A percentile compares a stretch with the other conserved stretches of the same genome.
Conservation (phyloP, 2,888 invertebrate genomes). For the Pristionchus fissidentatus region DNA sequence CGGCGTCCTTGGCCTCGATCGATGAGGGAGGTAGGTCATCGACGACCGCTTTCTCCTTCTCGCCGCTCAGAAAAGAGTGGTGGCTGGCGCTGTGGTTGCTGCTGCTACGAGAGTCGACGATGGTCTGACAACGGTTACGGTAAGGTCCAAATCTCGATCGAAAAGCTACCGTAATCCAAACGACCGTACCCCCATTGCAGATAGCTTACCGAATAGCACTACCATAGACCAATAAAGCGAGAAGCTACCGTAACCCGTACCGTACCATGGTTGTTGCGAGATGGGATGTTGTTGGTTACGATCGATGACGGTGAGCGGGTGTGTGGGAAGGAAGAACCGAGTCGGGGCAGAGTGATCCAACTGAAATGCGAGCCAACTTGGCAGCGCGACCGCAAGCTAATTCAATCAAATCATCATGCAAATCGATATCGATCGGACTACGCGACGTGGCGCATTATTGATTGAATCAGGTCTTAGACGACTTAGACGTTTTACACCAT, state of each 20-base stretch:
- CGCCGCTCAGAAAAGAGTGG: conserved; percentile 27
- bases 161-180: neutral
- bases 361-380: conserved; percentile 29
- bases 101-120: conserved; percentile 20
- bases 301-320: conserved; percentile 1
- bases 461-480: neutral
- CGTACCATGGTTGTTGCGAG: conserved; percentile 43
- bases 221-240: too few species aligned
- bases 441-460: neutral
- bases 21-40: neutral
- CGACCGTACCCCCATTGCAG: neutral
- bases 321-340: neutral
- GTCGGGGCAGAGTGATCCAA: conserved; percentile 22
- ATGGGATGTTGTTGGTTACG: conserved; percentile 14
- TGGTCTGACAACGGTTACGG: neutral
- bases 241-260: neutral
- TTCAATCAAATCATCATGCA: neutral
- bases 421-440: neutral
- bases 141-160: neutral
- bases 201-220: too few species aligned
- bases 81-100: conserved; percentile 2
- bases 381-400: neutral
- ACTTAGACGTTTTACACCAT: too few species aligned
- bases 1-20: neutral
- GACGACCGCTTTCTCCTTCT: conserved; percentile 8